A percentile compares a stretch with the other conserved stretches of the same genome.
These are phyloP conservation scores for Oryzias dopingdopingensis DNA, from an alignment of 2,797 vertebrate genomes.

Conservation along the genomic window DNA sequence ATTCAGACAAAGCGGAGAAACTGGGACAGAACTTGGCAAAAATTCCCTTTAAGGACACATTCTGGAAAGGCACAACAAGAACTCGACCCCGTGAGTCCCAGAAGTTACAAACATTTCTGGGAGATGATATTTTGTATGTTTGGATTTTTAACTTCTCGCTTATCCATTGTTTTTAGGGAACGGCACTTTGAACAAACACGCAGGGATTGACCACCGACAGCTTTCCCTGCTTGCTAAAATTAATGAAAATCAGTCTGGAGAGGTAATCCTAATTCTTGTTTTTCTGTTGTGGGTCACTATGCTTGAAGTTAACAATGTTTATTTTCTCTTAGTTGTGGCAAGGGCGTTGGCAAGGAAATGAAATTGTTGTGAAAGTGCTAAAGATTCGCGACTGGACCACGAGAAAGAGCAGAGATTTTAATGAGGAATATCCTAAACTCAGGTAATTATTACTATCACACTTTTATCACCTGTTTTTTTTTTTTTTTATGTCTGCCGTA, in stretches of 20 bases:
- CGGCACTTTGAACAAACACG: conserved; percentile 94
- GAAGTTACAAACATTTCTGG: conserved; percentile 11
- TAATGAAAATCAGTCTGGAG: conserved; percentile 97
- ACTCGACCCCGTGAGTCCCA: conserved; percentile 89
- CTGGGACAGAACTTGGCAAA: conserved; percentile 91
- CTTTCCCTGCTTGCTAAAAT: conserved; percentile 85
- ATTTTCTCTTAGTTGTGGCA: conserved; percentile 84
- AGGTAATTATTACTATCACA: conserved; percentile 71
- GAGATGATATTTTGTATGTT: too few species aligned
- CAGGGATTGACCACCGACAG: conserved; percentile 94
- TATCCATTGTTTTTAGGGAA: conserved; percentile 80
- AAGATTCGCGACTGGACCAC: conserved; percentile 95
- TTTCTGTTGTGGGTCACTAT: not conserved
- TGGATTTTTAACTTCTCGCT: too few species aligned
- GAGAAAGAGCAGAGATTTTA: conserved; percentile 95
- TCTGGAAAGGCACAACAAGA: conserved; percentile 98
- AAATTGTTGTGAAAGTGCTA: conserved; percentile 89
- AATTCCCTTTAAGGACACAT: conserved; percentile 95
- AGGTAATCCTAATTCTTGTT: conserved; percentile 73
- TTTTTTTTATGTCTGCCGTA: conserved; percentile 39
- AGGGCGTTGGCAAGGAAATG: conserved; percentile 95
- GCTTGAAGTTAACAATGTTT: not conserved
- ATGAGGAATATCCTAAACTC: conserved; percentile 95
- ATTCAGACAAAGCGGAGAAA: conserved; percentile 91
- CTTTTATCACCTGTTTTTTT: not conserved